Evolutionary conservation across 2,113 vertebrate species (phyloP).

Genomic region (Oostethus manadensis): DNA sequence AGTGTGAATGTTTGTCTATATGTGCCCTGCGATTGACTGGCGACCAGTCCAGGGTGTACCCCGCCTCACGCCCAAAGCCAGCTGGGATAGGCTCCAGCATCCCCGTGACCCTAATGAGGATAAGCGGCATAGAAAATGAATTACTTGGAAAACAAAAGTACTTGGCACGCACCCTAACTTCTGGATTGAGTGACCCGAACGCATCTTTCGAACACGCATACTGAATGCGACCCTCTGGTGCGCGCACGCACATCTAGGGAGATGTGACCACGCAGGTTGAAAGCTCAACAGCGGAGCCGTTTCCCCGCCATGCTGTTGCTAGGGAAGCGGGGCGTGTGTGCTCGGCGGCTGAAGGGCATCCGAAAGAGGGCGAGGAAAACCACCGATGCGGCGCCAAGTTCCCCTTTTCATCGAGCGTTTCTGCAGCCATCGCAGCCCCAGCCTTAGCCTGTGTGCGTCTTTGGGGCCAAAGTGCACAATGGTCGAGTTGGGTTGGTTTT

Average conservation of each 20-base stretch:
- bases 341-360: conserved; percentile 58
- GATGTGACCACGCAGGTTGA: neutral
- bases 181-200: no score
- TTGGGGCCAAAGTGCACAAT: conserved; percentile 34
- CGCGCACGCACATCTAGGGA: neutral
- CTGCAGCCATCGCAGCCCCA: neutral
- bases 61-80: no score
- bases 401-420: conserved; percentile 25
- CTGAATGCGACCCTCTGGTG: neutral
- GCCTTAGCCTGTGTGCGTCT: conserved; percentile 11
- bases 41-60: no score
- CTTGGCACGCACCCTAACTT: no score
- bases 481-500: conserved; percentile 22
- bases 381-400: conserved; percentile 19
- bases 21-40: no score
- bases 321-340: conserved; percentile 72
- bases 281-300: neutral
- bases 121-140: no score
- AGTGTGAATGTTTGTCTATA: no score
- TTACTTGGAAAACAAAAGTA: no score
- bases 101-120: no score
- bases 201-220: neutral
- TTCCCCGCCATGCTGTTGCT: conserved; percentile 57
- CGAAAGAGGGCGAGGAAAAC: conserved; percentile 16
- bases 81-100: no score